A percentile compares a stretch with the other conserved stretches of the same genome.
Conservation (phyloP, 1,140 invertebrate species). For the Eupristina koningsbergeri region DNA sequence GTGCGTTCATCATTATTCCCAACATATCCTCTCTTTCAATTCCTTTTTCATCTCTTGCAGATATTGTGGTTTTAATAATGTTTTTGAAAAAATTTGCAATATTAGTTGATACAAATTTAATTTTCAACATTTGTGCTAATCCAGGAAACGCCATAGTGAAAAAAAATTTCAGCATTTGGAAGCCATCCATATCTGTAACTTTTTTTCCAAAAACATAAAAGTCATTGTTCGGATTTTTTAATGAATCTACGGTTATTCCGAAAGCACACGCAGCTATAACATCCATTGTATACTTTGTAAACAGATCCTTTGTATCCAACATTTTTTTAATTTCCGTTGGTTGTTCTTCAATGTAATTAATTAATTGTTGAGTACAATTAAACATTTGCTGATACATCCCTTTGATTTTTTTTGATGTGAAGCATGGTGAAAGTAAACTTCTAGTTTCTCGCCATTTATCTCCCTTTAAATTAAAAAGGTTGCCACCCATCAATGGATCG, state of each 20-base stretch:
- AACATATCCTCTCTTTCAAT: slow-evolving; percentile 74
- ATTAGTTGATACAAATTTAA: slow-evolving; percentile 53
- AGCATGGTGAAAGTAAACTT: slow-evolving; percentile 65
- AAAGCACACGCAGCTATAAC: slow-evolving; percentile 56
- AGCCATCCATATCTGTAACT: slow-evolving; percentile 41
- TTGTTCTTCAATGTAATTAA: slow-evolving; percentile 42
- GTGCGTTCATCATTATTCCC: slow-evolving; percentile 72
- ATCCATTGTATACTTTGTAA: slow-evolving; percentile 65
- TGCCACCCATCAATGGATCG: slow-evolving; percentile 74
- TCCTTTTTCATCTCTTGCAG: slow-evolving; percentile 69
- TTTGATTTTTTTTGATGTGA: slow-evolving; percentile 69
- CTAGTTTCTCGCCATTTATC: slow-evolving; percentile 69
- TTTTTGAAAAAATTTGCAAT: slow-evolving; percentile 61
- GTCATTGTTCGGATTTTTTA: slow-evolving; percentile 47
- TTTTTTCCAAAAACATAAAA: slow-evolving; percentile 41
- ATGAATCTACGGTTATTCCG: slow-evolving; percentile 38
- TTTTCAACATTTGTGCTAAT: slow-evolving; percentile 50
- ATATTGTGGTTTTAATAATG: slow-evolving; percentile 71
- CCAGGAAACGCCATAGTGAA: slow-evolving; percentile 47
- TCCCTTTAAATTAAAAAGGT: slow-evolving; percentile 72
- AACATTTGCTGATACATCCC: slow-evolving; percentile 63
- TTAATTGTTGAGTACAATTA: slow-evolving; percentile 55
- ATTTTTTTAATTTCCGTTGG: background rate
- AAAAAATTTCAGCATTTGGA: slow-evolving; percentile 56
- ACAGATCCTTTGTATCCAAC: slow-evolving; percentile 59